phyloP scores from a whole-genome alignment of 35 echinoderm and acorn worm genomes.

The Hemicentrotus pulcherrimus region DNA sequence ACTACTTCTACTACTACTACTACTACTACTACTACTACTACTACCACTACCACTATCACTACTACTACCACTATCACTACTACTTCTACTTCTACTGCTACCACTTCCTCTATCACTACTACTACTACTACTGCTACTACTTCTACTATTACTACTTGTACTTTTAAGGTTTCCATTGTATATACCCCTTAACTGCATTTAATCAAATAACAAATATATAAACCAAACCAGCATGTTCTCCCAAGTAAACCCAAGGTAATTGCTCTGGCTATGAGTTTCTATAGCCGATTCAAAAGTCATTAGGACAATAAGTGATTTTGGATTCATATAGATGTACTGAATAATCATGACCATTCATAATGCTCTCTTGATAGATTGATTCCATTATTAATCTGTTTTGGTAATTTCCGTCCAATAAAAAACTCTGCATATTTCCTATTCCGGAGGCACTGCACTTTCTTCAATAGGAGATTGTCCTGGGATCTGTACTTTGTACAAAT shows the following conservation, averaged over 20 bases:
- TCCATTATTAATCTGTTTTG: neutral
- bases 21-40: neutral
- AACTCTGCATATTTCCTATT: neutral
- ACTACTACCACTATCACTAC: neutral
- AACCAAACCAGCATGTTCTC: neutral
- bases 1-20: neutral
- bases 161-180: neutral
- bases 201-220: no score
- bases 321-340: neutral
- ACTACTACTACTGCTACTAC: neutral
- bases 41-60: neutral
- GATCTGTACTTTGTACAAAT: neutral
- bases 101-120: neutral
- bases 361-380: neutral
- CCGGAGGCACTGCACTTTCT: neutral
- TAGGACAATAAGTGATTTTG: neutral
- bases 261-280: neutral
- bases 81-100: neutral
- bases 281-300: neutral
- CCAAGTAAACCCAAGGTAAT: neutral
- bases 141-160: neutral
- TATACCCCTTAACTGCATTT: no score
- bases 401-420: neutral
- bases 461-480: neutral
- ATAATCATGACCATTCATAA: neutral